Evolutionary conservation across 2,797 vertebrate species (phyloP), one percentile per base, ranked within the genome.

Genomic region (Hypotaenidia okinawae): DNA sequence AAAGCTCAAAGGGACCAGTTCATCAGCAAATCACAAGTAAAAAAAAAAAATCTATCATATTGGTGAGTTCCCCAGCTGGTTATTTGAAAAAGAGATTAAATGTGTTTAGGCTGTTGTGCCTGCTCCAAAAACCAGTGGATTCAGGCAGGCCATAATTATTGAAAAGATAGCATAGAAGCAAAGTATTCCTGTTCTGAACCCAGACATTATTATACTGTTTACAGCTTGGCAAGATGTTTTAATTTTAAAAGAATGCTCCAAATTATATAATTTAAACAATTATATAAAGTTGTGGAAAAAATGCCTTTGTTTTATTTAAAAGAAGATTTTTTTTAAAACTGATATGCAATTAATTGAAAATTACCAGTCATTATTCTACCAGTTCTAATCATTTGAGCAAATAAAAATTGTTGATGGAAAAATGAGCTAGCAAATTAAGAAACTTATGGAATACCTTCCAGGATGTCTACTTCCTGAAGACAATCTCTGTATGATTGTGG

Each of bases 21-120:
- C 28, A 32, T 1, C 11, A 30, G 4, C 3, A 61, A 45, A 72
- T 16, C 10, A 3, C 7, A 63, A 49, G 7, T n/a, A n/a, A n/a
- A 8, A 69, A 82, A 72, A 23, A 49, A 32, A 17, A 5, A 33
- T 13, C 13, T 5, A 7, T 70, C 3, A 9, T 61, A 47, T 86
- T 0, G 0, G 4, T 62, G 27, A 70, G 80, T 70, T 67, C 5
- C 5, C 11, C 19, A 70, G 10, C 9, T 57, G 25, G 5, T 54
- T 81, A 37, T 73, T 55, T 84, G 19, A 49, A 23, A 72, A 57
- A 81, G 25, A 39, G 4, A 9, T 32, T 39, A 61, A 7, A n/a
- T 55, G 45, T 37, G 24, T 74, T 70, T 74, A 49, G 35, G 7
- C 11, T 82, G 14, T 22, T 62, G 3, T 43, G 3, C 62, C 25